Conservation (phyloP, 2,888 invertebrate genomes). For the Sminthurides aquaticus region DNA sequence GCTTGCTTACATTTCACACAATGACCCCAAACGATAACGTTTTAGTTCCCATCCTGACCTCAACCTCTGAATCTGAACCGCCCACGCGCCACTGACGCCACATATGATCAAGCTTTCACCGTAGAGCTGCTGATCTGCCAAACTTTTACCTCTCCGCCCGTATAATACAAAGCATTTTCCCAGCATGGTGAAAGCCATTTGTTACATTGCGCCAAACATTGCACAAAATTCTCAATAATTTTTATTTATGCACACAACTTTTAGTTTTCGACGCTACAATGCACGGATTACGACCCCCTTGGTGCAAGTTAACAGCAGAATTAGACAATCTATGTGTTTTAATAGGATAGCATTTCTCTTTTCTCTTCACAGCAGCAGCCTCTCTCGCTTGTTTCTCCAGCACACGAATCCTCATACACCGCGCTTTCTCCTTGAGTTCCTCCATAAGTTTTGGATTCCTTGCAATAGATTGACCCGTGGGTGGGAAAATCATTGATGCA, state of each 20-base stretch:
- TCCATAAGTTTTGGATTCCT: not conserved
- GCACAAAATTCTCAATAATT: not conserved
- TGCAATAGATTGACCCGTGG: not conserved
- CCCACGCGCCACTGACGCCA: no score
- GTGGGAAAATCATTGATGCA: not conserved
- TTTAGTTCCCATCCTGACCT: no score
- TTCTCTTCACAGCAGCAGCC: not conserved
- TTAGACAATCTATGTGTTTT: not conserved
- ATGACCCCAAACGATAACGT: no score
- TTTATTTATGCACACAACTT: not conserved
- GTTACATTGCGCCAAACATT: not conserved
- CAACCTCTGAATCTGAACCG: no score
- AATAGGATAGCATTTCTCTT: not conserved
- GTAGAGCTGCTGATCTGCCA: no score
- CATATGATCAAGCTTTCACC: no score
- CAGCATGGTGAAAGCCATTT: not conserved
- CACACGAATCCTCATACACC: not conserved
- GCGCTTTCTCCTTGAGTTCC: not conserved
- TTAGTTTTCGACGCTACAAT: not conserved
- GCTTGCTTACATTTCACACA: no score
- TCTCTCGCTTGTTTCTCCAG: not conserved
- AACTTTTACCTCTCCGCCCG: no score
- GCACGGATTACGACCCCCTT: not conserved
- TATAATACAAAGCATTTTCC: no score
- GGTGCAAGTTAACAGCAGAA: not conserved